phyloP scores from a whole-genome alignment of 1,140 invertebrate species.

The Adoxophyes honmai region DNA sequence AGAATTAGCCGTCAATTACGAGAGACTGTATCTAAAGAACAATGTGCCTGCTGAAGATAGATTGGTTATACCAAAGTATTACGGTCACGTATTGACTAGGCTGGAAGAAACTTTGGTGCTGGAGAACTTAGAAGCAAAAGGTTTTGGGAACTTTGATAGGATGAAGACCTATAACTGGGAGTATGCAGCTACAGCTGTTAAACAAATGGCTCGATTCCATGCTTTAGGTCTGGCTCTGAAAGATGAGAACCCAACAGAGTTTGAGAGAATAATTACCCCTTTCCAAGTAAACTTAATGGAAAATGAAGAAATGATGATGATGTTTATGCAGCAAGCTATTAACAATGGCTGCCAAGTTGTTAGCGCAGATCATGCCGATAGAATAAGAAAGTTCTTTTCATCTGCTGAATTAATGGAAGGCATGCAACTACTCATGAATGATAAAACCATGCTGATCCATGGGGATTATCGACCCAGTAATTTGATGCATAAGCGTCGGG shows the following conservation, averaged over 20 bases:
- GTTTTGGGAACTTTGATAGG: slow-evolving; percentile 25
- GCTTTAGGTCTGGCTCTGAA: slow-evolving; percentile 30
- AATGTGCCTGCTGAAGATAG: slow-evolving; percentile 2
- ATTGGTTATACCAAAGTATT: slow-evolving; percentile 22
- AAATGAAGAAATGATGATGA: neutral
- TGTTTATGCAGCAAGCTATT: neutral
- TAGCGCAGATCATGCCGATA: neutral
- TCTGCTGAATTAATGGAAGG: neutral
- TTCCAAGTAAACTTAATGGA: neutral
- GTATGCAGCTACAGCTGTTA: slow-evolving; percentile 24
- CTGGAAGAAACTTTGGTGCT: slow-evolving; percentile 27
- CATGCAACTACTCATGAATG: neutral
- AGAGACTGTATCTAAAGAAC: neutral
- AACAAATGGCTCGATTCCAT: slow-evolving; percentile 28
- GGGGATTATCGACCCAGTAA: slow-evolving; percentile 56
- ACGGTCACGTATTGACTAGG: slow-evolving; percentile 12
- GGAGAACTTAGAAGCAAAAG: slow-evolving; percentile 26
- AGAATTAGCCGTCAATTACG: neutral
- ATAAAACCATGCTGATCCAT: slow-evolving; percentile 25
- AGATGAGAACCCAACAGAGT: slow-evolving; percentile 22
- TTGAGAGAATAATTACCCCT: slow-evolving; percentile 4
- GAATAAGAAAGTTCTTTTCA: neutral
- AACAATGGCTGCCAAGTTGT: neutral
- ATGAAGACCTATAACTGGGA: slow-evolving; percentile 29
- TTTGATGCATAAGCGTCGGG: slow-evolving; percentile 32